phyloP scores from a whole-genome alignment of 1,140 invertebrate species.

The Chelonus insularis region DNA sequence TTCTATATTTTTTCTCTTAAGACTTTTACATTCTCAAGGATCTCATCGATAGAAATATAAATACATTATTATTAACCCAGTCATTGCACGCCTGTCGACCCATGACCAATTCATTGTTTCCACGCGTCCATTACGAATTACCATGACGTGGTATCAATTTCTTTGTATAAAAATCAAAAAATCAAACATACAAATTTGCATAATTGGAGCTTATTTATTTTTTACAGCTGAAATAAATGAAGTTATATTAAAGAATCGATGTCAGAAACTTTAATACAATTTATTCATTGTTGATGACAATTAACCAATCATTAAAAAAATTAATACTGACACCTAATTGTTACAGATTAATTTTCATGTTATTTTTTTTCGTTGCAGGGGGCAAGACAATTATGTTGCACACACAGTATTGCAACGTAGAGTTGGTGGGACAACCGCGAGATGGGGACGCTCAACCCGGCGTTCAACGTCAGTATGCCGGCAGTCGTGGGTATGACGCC shows the following conservation, averaged over 20 bases:
- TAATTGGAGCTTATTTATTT: too few species aligned
- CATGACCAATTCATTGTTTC: constrained; percentile 15
- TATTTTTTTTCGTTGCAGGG: not conserved
- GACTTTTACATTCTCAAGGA: not conserved
- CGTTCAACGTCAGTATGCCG: constrained; percentile 11
- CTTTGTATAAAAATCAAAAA: too few species aligned
- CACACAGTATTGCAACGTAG: constrained; percentile 2
- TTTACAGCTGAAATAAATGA: too few species aligned
- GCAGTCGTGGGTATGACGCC: constrained; percentile 25
- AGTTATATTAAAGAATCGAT: too few species aligned
- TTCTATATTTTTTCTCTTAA: constrained; percentile 2
- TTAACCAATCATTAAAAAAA: too few species aligned
- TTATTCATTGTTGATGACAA: too few species aligned
- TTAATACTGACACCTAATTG: too few species aligned
- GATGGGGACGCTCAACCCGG: constrained; percentile 26
- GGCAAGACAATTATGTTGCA: not conserved
- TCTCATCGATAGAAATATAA: not conserved
- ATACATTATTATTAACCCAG: not conserved
- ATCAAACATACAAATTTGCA: too few species aligned
- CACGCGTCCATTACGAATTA: too few species aligned
- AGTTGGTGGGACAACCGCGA: constrained; percentile 26
- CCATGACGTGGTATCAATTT: too few species aligned
- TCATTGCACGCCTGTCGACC: not conserved
- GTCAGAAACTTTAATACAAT: too few species aligned
- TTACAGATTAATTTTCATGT: too few species aligned